A percentile compares a stretch with the other conserved stretches of the same genome.
phyloP scores from a whole-genome alignment of 2,113 vertebrate genomes.

The Onychostoma macrolepis region DNA sequence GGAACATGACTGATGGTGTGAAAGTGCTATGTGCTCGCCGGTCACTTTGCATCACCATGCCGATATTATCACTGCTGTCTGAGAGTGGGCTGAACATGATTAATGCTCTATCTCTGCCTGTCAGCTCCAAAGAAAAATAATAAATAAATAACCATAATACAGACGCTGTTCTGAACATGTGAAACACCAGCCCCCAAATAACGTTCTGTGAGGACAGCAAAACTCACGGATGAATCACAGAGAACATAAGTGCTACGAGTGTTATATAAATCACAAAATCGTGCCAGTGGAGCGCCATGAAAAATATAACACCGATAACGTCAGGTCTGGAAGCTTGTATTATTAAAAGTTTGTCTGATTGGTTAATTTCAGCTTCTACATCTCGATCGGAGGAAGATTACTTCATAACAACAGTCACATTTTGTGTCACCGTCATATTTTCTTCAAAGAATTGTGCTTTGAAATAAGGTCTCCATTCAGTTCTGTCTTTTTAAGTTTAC shows the following conservation, averaged over 20 bases:
- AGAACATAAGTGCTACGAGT: background rate
- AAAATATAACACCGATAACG: background rate
- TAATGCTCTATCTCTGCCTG: slow-evolving; percentile 51
- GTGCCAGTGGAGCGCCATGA: background rate
- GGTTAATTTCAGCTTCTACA: background rate
- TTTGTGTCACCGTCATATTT: background rate
- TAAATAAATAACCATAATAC: slow-evolving; percentile 42
- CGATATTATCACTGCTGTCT: slow-evolving; percentile 59
- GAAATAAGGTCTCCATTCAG: slow-evolving; percentile 9
- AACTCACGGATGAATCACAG: slow-evolving; percentile 27
- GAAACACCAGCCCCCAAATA: slow-evolving; percentile 50
- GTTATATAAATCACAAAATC: slow-evolving; percentile 31
- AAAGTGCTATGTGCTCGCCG: slow-evolving; percentile 56
- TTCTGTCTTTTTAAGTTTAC: slow-evolving; percentile 12
- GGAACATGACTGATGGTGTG: slow-evolving; percentile 57
- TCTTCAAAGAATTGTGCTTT: background rate
- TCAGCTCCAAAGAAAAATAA: slow-evolving; percentile 34
- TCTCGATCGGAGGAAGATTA: background rate
- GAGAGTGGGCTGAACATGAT: slow-evolving; percentile 51
- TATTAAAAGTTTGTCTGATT: background rate
- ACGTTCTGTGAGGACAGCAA: slow-evolving; percentile 19
- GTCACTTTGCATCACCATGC: slow-evolving; percentile 58
- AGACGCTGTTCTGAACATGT: slow-evolving; percentile 47
- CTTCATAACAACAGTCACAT: background rate
- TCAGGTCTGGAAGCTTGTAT: background rate